Base-by-base conservation (phyloP, 2,113 vertebrate genomes). In the Hypanus sabinus region DNA sequence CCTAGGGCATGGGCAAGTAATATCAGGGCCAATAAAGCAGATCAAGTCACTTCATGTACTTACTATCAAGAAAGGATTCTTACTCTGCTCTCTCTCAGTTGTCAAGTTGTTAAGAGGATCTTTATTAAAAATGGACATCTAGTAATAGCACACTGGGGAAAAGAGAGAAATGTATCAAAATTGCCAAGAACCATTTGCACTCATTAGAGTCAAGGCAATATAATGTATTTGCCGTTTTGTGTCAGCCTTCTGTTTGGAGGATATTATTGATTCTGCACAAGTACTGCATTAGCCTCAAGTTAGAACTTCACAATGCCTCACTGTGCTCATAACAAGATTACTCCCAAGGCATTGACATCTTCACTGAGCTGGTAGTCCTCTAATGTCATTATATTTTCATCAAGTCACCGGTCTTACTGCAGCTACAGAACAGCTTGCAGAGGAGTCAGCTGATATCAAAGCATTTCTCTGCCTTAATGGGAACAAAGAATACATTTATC, bases 381-480 rank as follows among this genome's bases (percentile, higher is more conserved):
- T 93, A 93, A 93, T 93, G 68, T 93, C 91, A 75, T 93, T 93
- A 93, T 93, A 73, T 93, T 75, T 93, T 93, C 91, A 75, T 73
- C 70, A 93, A 55, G 70, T 73, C 24, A 73, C 68, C 73, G 91
- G 38, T 55, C 91, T 38, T 68, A 75, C 70, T 55, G 91, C 36
- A 93, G 91, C 70, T 14, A 73, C 46, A 2, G 70, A 71, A 93
- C 70, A 93, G 91, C 36, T 93, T 93, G 70, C 70, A 93, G 91
- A 93, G 91, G 10, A 73, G 36, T 93, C 33, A 68, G 11, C 91
- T 10, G 22, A 75, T 30, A 75, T 93, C 91, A 93, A 93, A 93
- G 91, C 10, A 12, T 93, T 93, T 75, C 68, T 38, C 70, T 38
- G 91, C 36, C 46, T 93, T 33, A 93, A 6, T 75, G 36, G 33